phyloP scores from a whole-genome alignment of 2,888 invertebrate species.

The Folsomia candida region DNA sequence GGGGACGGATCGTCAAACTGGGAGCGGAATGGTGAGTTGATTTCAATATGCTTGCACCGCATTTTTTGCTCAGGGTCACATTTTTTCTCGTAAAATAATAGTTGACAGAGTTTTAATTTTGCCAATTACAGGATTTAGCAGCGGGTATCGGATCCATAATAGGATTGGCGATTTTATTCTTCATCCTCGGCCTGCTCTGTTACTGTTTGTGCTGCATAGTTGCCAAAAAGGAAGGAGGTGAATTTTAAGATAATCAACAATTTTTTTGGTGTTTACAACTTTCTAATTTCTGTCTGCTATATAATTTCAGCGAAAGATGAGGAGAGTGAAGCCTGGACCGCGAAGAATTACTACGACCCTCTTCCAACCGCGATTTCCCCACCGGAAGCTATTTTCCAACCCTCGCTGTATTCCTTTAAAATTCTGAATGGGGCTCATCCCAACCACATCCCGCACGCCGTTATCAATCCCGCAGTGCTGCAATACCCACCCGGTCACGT shows the following conservation, averaged over 20 bases:
- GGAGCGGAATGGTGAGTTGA: neutral
- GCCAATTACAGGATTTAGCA: neutral
- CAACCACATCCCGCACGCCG: conserved; percentile 27
- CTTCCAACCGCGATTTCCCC: conserved; percentile 28
- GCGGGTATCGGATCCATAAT: conserved; percentile 14
- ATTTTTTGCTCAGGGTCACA: neutral
- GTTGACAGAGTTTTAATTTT: neutral
- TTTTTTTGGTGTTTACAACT: neutral
- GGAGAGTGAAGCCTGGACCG: conserved; percentile 30
- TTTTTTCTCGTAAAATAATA: neutral
- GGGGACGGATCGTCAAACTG: neutral
- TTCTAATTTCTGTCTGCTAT: neutral
- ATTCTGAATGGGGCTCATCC: conserved; percentile 30
- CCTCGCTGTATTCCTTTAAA: conserved; percentile 39
- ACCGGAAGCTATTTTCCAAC: conserved; percentile 26
- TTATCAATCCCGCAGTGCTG: conserved; percentile 36
- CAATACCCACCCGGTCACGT: conserved; percentile 40
- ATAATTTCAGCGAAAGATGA: neutral
- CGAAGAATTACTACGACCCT: conserved; percentile 38
- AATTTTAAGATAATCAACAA: neutral
- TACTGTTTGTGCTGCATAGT: conserved; percentile 28
- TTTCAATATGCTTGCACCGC: neutral
- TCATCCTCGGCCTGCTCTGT: conserved; percentile 31
- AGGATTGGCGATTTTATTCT: conserved; percentile 36
- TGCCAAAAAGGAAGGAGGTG: conserved; percentile 23